These are phyloP conservation scores for Enteromius afrohamiltoni DNA, from an alignment of 2,797 vertebrate genomes.

Conservation along the genomic window DNA sequence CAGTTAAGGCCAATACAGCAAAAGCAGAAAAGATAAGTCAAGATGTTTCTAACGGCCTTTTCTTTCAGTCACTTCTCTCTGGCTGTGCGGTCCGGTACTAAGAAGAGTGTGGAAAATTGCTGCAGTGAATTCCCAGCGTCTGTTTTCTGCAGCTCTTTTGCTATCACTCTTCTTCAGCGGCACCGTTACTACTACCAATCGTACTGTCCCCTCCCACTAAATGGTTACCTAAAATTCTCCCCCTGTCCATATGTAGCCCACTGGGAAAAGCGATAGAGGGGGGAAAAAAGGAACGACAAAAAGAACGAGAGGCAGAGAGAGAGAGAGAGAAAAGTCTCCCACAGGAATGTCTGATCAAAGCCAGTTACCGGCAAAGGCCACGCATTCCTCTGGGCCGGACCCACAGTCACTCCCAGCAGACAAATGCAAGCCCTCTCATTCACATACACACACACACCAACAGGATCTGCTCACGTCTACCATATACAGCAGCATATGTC, in stretches of 20 bases:
- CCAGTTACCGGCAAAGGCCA: slow-evolving; percentile 84
- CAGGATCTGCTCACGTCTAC: slow-evolving; percentile 60
- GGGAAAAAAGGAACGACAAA: slow-evolving; percentile 24
- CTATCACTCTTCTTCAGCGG: slow-evolving; percentile 14
- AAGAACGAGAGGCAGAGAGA: background rate
- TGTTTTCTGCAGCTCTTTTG: slow-evolving; percentile 59
- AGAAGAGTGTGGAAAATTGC: slow-evolving; percentile 47
- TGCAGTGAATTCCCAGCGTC: slow-evolving; percentile 55
- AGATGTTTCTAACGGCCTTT: background rate
- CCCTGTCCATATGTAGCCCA: slow-evolving; percentile 53
- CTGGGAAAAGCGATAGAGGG: slow-evolving; percentile 32
- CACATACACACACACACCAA: slow-evolving; percentile 31
- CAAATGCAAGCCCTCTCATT: slow-evolving; percentile 62
- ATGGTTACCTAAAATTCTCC: slow-evolving; percentile 59
- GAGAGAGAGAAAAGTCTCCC: slow-evolving; percentile 73
- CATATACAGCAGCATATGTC: slow-evolving; percentile 63
- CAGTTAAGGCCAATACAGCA: slow-evolving; percentile 93
- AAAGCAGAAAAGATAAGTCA: slow-evolving; percentile 66
- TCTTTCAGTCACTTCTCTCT: slow-evolving; percentile 26
- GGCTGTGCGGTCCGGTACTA: slow-evolving; percentile 51
- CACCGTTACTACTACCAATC: slow-evolving; percentile 44
- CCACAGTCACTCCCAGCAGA: slow-evolving; percentile 81
- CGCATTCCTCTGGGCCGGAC: slow-evolving; percentile 79
- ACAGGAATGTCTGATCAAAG: slow-evolving; percentile 89
- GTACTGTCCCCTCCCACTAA: slow-evolving; percentile 50